Evolutionary conservation across 2,888 invertebrate species (phyloP).

Genomic region (Cetonia aurata): DNA sequence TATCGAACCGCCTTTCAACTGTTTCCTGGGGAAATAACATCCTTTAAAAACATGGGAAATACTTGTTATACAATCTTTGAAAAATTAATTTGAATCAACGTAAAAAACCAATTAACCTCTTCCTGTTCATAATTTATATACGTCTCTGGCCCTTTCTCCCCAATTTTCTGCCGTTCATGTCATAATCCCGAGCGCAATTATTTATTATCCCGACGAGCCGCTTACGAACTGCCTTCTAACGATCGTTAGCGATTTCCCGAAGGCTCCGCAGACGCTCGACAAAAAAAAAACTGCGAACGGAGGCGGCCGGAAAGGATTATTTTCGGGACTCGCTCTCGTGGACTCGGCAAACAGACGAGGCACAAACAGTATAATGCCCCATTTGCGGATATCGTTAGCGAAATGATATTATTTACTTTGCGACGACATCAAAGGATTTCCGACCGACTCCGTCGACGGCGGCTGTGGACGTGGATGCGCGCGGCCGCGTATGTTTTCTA

Average conservation of each 20-base stretch:
- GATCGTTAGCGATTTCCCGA: conserved; percentile 2
- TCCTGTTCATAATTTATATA: too few relatives aligned
- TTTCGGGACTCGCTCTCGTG: conserved; percentile 17
- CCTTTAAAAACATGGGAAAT: too few relatives aligned
- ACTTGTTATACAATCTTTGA: too few relatives aligned
- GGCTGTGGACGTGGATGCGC: neutral
- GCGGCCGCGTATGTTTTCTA: conserved; percentile 26
- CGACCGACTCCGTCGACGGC: conserved; percentile 21
- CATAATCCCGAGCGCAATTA: neutral
- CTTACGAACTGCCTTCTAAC: neutral
- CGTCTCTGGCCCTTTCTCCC: too few relatives aligned
- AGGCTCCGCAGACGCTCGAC: neutral
- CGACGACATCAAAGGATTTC: conserved; percentile 45
- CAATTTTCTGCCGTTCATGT: too few relatives aligned
- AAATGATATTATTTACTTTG: conserved; percentile 57
- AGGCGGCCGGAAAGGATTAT: conserved; percentile 29
- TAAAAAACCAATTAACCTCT: too few relatives aligned
- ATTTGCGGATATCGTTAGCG: conserved; percentile 61
- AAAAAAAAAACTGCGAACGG: neutral
- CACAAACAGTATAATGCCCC: conserved; percentile 59
- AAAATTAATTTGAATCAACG: too few relatives aligned
- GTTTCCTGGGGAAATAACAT: too few relatives aligned
- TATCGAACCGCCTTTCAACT: too few relatives aligned
- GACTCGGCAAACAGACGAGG: conserved; percentile 45
- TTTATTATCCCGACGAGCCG: neutral